phyloP scores from a whole-genome alignment of 2,888 invertebrate species.

The Sussaba pulchella region DNA sequence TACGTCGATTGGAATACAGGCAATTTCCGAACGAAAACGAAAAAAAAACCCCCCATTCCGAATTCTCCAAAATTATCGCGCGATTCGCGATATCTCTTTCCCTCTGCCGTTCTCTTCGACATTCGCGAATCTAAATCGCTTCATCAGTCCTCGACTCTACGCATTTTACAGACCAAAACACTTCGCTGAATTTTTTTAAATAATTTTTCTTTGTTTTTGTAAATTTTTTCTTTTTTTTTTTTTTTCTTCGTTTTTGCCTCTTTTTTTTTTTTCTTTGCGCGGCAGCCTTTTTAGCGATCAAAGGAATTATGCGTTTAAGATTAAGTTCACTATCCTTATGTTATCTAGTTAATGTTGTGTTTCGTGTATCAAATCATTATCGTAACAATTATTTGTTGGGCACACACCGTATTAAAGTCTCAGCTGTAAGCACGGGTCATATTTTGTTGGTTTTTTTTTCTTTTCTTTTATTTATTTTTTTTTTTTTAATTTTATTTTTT shows the following conservation, averaged over 20 bases:
- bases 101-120: conserved; percentile 50
- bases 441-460: conserved; percentile 67
- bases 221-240: conserved; percentile 24
- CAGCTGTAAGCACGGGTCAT: conserved; percentile 82
- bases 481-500: conserved; percentile 50
- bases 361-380: conserved; percentile 82
- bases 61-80: conserved; percentile 30
- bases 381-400: conserved; percentile 83
- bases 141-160: conserved; percentile 71
- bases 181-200: conserved; percentile 62
- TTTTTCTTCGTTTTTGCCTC: conserved; percentile 27
- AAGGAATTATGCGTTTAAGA: conserved; percentile 81
- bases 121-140: conserved; percentile 70
- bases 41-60: conserved; percentile 66
- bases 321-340: conserved; percentile 82
- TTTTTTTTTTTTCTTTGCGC: conserved; percentile 69
- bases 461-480: conserved; percentile 71
- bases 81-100: conserved; percentile 22
- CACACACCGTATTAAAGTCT: conserved; percentile 83
- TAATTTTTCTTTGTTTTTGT: conserved; percentile 29
- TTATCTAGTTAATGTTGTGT: conserved; percentile 83
- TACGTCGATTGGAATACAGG: conserved; percentile 72
- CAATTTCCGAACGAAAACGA: conserved; percentile 70
- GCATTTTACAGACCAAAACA: conserved; percentile 74
- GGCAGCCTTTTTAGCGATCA: conserved; percentile 79